These are phyloP conservation scores for Lepidurus arcticus DNA, from an alignment of 1,140 invertebrate species.

Conservation along the genomic window DNA sequence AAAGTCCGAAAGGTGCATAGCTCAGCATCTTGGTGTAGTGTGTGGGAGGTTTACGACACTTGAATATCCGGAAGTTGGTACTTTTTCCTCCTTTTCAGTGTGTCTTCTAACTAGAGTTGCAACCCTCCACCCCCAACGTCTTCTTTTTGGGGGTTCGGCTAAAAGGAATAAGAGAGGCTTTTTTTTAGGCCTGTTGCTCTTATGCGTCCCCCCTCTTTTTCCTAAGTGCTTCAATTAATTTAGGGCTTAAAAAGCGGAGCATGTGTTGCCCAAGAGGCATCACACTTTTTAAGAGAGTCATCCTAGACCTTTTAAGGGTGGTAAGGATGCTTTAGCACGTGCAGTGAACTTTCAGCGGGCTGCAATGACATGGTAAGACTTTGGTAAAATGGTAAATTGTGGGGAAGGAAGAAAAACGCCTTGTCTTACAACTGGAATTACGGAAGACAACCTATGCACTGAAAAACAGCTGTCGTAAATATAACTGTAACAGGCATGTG, in stretches of 20 bases:
- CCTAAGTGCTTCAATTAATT: slow-evolving; percentile 6
- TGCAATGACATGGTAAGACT: background rate
- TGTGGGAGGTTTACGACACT: slow-evolving; percentile 18
- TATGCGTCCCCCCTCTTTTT: background rate
- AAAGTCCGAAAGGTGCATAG: too few species aligned
- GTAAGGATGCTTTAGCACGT: background rate
- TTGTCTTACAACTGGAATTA: background rate
- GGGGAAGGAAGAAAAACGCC: background rate
- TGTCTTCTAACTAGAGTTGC: slow-evolving; percentile 2
- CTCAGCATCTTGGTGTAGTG: background rate
- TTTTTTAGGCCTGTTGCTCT: background rate
- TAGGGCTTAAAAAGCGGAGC: background rate
- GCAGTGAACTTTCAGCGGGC: background rate
- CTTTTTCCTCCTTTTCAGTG: background rate
- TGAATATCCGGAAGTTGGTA: slow-evolving; percentile 8
- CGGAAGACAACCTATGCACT: background rate
- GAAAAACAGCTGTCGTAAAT: background rate
- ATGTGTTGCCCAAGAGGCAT: background rate
- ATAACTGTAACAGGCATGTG: background rate
- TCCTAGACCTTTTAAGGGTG: background rate
- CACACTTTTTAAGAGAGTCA: background rate
- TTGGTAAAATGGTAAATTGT: background rate
- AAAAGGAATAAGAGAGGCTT: slow-evolving; percentile 8
- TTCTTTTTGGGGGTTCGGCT: background rate
- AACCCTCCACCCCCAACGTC: background rate